Conservation (phyloP, 1,140 invertebrate genomes). For the Dinoponera quadriceps region DNA sequence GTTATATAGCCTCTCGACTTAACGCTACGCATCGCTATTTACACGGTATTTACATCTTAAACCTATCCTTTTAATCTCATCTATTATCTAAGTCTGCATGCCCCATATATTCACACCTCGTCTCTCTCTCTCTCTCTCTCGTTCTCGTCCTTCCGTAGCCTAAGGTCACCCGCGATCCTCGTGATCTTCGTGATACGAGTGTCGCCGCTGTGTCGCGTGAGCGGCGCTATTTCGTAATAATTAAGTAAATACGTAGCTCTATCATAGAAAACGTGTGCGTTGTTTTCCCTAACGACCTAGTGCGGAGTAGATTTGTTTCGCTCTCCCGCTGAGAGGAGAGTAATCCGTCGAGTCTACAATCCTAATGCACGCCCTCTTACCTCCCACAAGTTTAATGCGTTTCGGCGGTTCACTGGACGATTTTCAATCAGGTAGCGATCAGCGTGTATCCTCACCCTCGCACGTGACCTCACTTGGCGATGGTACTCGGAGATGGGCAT, state of each 20-base stretch:
- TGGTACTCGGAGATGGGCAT: no score
- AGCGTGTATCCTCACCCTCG: conserved; percentile 23
- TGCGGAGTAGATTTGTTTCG: conserved; percentile 64
- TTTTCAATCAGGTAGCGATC: conserved; percentile 66
- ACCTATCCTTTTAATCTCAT: conserved; percentile 34
- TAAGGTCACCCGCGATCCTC: conserved; percentile 8
- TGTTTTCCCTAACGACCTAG: conserved; percentile 69
- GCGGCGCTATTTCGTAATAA: conserved; percentile 44
- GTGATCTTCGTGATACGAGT: conserved; percentile 31
- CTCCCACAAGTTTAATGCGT: conserved; percentile 19
- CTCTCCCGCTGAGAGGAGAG: conserved; percentile 45
- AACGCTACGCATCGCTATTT: conserved; percentile 67
- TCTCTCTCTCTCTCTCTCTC: not conserved
- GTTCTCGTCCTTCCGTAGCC: not conserved
- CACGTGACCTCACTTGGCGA: not conserved
- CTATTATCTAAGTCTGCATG: conserved; percentile 45
- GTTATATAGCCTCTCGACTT: conserved; percentile 54
- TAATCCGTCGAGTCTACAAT: conserved; percentile 35
- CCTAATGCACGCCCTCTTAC: conserved; percentile 10
- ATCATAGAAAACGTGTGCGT: conserved; percentile 76
- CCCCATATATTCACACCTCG: not conserved
- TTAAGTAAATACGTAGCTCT: conserved; percentile 62
- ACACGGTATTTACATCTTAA: conserved; percentile 76
- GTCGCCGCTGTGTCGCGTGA: not conserved
- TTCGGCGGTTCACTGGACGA: conserved; percentile 70